phyloP scores from a whole-genome alignment of 2,888 invertebrate genomes.

The Gandaritis pyraliata region DNA sequence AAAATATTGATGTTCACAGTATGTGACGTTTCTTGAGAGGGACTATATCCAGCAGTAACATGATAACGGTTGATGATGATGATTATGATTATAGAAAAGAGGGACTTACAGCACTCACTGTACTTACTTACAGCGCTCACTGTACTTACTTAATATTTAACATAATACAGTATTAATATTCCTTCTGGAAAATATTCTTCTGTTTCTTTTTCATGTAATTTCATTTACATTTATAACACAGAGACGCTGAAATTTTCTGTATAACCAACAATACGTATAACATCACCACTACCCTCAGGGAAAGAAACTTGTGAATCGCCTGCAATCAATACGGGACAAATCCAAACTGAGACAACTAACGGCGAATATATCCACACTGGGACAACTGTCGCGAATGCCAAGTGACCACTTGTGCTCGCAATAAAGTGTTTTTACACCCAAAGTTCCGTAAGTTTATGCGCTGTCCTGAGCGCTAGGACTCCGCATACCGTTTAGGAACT shows the following conservation, averaged over 20 bases:
- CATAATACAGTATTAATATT: too few species aligned
- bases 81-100: too few species aligned
- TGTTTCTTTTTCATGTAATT: neutral
- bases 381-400: neutral
- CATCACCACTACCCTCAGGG: slow-evolving; percentile 2
- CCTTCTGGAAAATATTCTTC: too few species aligned
- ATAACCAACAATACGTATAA: neutral
- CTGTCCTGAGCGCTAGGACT: neutral
- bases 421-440: slow-evolving; percentile 2
- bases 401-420: slow-evolving; percentile 18
- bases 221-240: neutral
- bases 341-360: neutral
- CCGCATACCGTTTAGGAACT: too few species aligned
- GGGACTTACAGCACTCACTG: too few species aligned
- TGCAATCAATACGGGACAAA: neutral
- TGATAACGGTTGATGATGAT: too few species aligned
- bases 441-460: slow-evolving; percentile 14
- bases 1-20: too few species aligned
- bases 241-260: neutral
- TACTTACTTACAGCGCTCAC: too few species aligned
- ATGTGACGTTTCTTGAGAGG: too few species aligned
- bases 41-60: too few species aligned
- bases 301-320: slow-evolving; percentile 1
- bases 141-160: too few species aligned
- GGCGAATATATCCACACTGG: too few species aligned